These are phyloP conservation scores for Dreissena rostriformis DNA, from an alignment of 1,140 invertebrate species.

Conservation along the genomic window DNA sequence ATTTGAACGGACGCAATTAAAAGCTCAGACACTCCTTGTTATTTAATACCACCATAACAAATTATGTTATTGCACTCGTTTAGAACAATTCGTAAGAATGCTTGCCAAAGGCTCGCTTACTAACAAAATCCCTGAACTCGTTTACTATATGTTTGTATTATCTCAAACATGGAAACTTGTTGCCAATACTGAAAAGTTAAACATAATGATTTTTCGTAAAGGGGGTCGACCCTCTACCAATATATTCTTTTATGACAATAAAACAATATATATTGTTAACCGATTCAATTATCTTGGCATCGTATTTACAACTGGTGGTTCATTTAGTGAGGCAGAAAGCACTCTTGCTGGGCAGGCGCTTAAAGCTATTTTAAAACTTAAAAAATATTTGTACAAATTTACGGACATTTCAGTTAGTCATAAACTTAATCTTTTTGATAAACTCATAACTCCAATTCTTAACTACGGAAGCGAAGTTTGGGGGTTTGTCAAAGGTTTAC, in stretches of 20 bases:
- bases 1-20: too few relatives aligned
- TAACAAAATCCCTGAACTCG: too few relatives aligned
- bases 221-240: slow-evolving; percentile 1
- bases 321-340: background rate
- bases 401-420: slow-evolving; percentile 4
- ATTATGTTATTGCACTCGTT: too few relatives aligned
- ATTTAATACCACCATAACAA: too few relatives aligned
- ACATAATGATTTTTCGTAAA: slow-evolving; percentile 11
- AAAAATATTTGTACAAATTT: slow-evolving; percentile 21
- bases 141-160: too few relatives aligned
- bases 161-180: slow-evolving; percentile 3
- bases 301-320: slow-evolving; percentile 32
- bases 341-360: slow-evolving; percentile 2
- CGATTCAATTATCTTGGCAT: slow-evolving; percentile 17
- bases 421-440: slow-evolving; percentile 18
- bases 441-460: slow-evolving; percentile 5
- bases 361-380: slow-evolving; percentile 14
- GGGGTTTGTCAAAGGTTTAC: slow-evolving; percentile 1
- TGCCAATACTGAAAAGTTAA: slow-evolving; percentile 8
- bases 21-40: too few relatives aligned
- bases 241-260: background rate
- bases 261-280: slow-evolving; percentile 20
- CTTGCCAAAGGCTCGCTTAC: too few relatives aligned
- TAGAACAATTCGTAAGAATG: too few relatives aligned
- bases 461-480: slow-evolving; percentile 3